Evolutionary conservation across 2,888 invertebrate genomes (phyloP), one percentile per base, ranked within the genome.

Genomic region (Ichneumoninae sp.): DNA sequence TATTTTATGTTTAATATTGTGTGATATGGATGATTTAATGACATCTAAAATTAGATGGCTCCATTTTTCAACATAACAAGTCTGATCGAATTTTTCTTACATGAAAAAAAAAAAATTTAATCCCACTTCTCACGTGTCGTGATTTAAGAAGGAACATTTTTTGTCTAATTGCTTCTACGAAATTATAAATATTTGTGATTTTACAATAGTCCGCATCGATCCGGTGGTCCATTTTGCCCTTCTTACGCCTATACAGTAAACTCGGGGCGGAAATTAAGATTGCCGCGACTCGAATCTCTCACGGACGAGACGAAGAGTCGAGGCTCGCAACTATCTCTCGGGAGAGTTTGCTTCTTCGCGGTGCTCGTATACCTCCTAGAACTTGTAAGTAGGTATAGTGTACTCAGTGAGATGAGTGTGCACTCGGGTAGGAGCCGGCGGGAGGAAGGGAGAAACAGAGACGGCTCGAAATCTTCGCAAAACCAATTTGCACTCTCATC

Each of bases 401-500:
- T 72, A 74, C 79, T 82, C 52, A 60, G 54, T 6, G 62, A 77
- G 70, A 33, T 75, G 79, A 66, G 80, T 50, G 57, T 57, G 57
- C 22, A 22, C 57, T 52, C 3, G 16, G 44, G 57, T n/a, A 26
- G 47, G 70, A 47, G 19, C 19, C 40, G 44, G 44, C 19, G 47
- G 36, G 40, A 72, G 52, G 57, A 22, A 16, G 60, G 13, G 33
- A 52, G 52, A 71, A 71, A 22, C 33, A 40, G 19, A 33, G 44
- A 44, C 65, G 57, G 40, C 16, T 71, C 68, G 60, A 79, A 65
- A 71, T 79, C 40, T 82, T 76, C 44, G 79, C 65, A 80, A 86
- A 88, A 86, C 78, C 88, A 86, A 88, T 88, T 87, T 88, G 83
- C 86, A 82, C 82, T 77, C 70, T 86, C 86, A 86, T 88, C 87